Conservation (phyloP, 2,888 invertebrate genomes). For the Scaptomyza polygonia region DNA sequence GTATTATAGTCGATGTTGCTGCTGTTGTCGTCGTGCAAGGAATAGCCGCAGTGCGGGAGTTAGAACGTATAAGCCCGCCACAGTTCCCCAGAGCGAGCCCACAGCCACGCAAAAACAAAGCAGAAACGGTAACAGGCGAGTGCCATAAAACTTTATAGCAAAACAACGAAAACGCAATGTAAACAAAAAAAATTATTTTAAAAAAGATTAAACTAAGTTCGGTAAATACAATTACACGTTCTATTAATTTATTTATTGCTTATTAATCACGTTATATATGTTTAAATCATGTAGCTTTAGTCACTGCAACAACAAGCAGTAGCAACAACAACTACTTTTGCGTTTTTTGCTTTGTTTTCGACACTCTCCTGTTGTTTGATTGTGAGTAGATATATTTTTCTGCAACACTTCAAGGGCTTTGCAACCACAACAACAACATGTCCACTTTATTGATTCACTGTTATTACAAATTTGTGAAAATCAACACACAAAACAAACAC, state of each 20-base stretch:
- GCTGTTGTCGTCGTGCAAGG: constrained; percentile 3
- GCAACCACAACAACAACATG: constrained; percentile 14
- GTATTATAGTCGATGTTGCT: not conserved
- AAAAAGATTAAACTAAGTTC: constrained; percentile 15
- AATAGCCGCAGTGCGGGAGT: constrained; percentile 44
- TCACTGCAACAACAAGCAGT: constrained; percentile 19
- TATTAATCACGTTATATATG: constrained; percentile 42
- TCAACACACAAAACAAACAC: constrained; percentile 57
- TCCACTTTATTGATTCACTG: constrained; percentile 68
- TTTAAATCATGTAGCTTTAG: constrained; percentile 47
- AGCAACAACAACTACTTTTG: constrained; percentile 19
- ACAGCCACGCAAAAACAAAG: constrained; percentile 33
- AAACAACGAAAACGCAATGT: constrained; percentile 29
- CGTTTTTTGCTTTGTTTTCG: constrained; percentile 39
- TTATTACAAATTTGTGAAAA: constrained; percentile 57
- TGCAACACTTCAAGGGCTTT: constrained; percentile 64
- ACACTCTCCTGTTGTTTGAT: constrained; percentile 19
- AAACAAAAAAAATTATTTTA: constrained; percentile 32
- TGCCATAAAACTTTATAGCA: constrained; percentile 30
- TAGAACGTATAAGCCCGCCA: constrained; percentile 36
- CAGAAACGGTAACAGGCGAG: constrained; percentile 27
- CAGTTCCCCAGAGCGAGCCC: too few species aligned
- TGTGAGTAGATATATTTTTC: constrained; percentile 21
- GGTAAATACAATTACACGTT: not conserved
- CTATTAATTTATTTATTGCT: constrained; percentile 22